Evolutionary conservation across 2,113 vertebrate genomes (phyloP), one percentile per base, ranked within the genome.

Genomic region (Manacus vitellinus): DNA sequence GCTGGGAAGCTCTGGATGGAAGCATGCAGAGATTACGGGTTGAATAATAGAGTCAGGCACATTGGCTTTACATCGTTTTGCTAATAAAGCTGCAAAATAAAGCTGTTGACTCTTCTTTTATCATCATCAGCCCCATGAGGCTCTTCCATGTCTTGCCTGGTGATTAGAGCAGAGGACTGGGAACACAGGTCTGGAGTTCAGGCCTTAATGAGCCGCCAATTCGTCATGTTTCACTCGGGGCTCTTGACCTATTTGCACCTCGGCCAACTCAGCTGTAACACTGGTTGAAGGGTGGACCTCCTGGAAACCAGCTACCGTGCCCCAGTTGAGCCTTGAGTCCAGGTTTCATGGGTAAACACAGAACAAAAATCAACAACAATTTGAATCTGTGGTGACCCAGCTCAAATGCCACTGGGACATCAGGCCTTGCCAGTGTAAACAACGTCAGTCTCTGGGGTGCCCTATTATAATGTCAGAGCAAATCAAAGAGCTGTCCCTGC

Each of bases 191-290:
- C 95, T 90, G 61, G 59, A 94, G 88, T 93, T 97, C 95, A 77
- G 77, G 58, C 78, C 80, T 97, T 97, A 97, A 98, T 97, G 97
- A 98, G 97, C 95, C 28, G 44, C 89, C 92, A 63, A 4, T 77
- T 97, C 62, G 1, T 54, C 4, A 3, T 39, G 67, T 96, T 97
- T 97, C 92, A 92, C 96, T 97, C 5, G 3, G 83, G 93, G 95
- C 80, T 94, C 88, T 96, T 95, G 97, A 96, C 96, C 97, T 96
- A 86, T 97, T 89, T 95, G 92, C 95, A 94, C 95, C 94, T 93
- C 58, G 4, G 85, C 91, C 95, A 97, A 96, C 77, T 98, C 96
- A 94, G 89, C 95, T 97, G 97, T 95, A 98, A 98, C 98, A 97
- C 85, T 95, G 93, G 83, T 92, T 96, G 91, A 90, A 94, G 76